Base-by-base conservation (phyloP, 2,888 invertebrate species). In the Nomada goodeniana region DNA sequence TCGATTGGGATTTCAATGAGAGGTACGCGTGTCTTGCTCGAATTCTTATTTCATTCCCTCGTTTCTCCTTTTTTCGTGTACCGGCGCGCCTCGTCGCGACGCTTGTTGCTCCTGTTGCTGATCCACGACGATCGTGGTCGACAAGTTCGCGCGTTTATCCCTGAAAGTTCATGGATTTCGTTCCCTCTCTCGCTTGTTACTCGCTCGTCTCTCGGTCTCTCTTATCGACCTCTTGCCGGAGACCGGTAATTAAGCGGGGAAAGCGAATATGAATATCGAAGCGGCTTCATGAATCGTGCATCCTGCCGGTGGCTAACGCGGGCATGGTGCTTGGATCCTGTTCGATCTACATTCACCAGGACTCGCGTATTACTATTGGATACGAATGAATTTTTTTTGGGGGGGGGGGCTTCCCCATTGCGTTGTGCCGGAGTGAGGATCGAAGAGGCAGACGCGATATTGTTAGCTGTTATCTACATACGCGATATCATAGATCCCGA, bases 81-180 rank as follows among this genome's bases (percentile, higher is more conserved):
- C n/a, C 42, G 15, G n/a, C 20, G 52, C 42, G 18, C n/a, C 44
- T n/a, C 15, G 15, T 23, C 11, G 47, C 23, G 29, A 59, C n/a
- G 10, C 44, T 61, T 42, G 29, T 20, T 18, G 36, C 55, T 23
- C 15, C 29, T 53, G 53, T 55, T 9, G 53, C n/a, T 36, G 50
- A 3, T 36, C 36, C 20, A 11, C 7, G 15, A 26, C 4, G 47
- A 47, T 47, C 55, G 47, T 50, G 61, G 52, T 75, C 78, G 73
- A 77, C 64, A 47, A 61, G 67, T 60, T 70, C 64, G 70, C 74
- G 72, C 61, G 73, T 85, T 36, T 87, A 88, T 87, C 86, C 86
- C 84, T 83, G 89, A 86, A 82, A 86, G 84, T 84, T 86, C 76
- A 86, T 75, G 78, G 76, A 71, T 64, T 76, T 82, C 76, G 47